Evolutionary conservation across 2,113 vertebrate species (phyloP), one percentile per base, ranked within the genome.

Genomic region (Thinocorus orbignyianus): DNA sequence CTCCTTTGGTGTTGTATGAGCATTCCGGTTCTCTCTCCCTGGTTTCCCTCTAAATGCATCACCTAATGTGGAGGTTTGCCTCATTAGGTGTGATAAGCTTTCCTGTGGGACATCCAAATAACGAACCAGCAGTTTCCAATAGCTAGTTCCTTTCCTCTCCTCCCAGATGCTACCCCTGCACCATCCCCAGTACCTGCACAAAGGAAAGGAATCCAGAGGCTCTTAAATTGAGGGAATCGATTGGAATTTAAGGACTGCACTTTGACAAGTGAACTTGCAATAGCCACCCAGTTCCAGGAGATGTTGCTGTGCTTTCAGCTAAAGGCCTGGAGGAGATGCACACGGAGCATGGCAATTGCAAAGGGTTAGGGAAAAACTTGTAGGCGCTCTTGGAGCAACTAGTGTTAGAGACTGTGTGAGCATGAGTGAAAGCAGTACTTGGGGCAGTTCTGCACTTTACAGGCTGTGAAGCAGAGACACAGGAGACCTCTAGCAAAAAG

Each of bases 301-400:
- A 94, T 97, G 97, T 51, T 96, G 97, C 97, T 97, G 44, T 97
- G 94, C 96, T 94, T 97, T 96, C 91, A 97, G 93, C 87, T 91
- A 94, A 95, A 88, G 65, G 81, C 82, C 73, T 49, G 52, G n/a
- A 92, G 66, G 65, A 92, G 78, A 71, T 15, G 76, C 9, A 81
- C 6, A 19, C 2, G 4, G 22, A 91, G 44, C 58, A 28, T 2
- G 66, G 71, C 77, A 55, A 89, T 10, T 60, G 60, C 9, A 12
- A 62, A 48, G 37, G 64, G 24, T 35, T 26, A 25, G 62, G 16
- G 58, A 85, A 42, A 83, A 68, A 52, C 41, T 5, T n/a, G 28
- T 3, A 24, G 79, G 23, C 0, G 9, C 6, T 46, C 26, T 55
- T 58, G 52, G 23, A 78, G 17, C 0, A 2, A 71, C 37, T 3